A percentile compares a stretch with the other conserved stretches of the same genome.
Conservation (phyloP, 2,888 invertebrate species). For the Cremastinae sp. region DNA sequence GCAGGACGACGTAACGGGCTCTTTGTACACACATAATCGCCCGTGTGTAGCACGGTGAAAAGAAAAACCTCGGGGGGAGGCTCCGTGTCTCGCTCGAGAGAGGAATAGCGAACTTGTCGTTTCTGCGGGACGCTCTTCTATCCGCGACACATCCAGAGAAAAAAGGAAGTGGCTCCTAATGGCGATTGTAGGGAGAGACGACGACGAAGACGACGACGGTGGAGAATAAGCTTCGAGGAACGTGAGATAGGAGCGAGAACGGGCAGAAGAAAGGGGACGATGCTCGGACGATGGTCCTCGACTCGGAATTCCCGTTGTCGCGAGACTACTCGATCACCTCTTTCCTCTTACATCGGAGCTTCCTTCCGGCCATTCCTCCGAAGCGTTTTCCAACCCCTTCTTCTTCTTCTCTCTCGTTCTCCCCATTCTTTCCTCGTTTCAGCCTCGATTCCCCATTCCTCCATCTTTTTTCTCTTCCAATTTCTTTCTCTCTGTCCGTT, state of each 20-base stretch:
- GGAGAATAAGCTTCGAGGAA: slow-evolving; percentile 16
- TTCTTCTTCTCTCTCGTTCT: slow-evolving; percentile 57
- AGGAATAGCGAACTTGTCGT: slow-evolving; percentile 35
- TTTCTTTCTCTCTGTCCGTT: slow-evolving; percentile 54
- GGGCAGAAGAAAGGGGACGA: not conserved
- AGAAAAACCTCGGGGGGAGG: slow-evolving; percentile 56
- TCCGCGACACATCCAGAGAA: slow-evolving; percentile 14
- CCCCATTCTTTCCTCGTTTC: slow-evolving; percentile 50
- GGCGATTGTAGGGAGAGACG: slow-evolving; percentile 30
- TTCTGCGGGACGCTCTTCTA: slow-evolving; percentile 34
- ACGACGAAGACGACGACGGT: slow-evolving; percentile 4
- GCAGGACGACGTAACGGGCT: slow-evolving; percentile 62
- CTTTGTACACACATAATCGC: slow-evolving; percentile 66
- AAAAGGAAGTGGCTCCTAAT: slow-evolving; percentile 43
- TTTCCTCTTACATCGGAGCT: slow-evolving; percentile 57
- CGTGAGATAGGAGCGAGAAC: slow-evolving; percentile 1
- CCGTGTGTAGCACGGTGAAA: slow-evolving; percentile 47
- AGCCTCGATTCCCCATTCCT: slow-evolving; percentile 45
- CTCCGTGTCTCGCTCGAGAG: slow-evolving; percentile 29
- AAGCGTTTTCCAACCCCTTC: slow-evolving; percentile 56
- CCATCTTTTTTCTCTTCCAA: slow-evolving; percentile 41
- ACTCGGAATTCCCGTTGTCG: slow-evolving; percentile 61
- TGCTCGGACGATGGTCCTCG: slow-evolving; percentile 42
- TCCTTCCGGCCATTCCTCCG: slow-evolving; percentile 59
- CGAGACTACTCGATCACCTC: slow-evolving; percentile 70